Evolutionary conservation across 2,113 vertebrate genomes (phyloP).

Genomic region (Aptenodytes forsteri): DNA sequence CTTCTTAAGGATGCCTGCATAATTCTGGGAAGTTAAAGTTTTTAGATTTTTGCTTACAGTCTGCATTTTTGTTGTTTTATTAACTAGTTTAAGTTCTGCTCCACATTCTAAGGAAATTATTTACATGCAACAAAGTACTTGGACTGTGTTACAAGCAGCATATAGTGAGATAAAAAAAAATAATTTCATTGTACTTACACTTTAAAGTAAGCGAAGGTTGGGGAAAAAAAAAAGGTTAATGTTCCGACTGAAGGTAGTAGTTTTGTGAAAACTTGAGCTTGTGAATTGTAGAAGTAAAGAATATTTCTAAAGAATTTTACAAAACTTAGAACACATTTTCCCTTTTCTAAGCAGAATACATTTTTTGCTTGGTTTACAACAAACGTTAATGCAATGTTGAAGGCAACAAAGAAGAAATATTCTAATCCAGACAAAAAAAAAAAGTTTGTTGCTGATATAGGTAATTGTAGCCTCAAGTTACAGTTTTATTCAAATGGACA

Average conservation of each 20-base stretch:
- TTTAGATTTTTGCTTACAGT: background rate
- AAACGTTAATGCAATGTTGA: background rate
- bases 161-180: background rate
- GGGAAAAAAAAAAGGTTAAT: background rate
- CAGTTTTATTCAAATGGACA: background rate
- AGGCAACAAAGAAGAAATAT: background rate
- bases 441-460: background rate
- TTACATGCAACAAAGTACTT: background rate
- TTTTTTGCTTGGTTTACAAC: background rate
- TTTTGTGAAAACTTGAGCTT: background rate
- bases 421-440: background rate
- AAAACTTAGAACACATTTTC: background rate
- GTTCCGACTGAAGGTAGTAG: rapidly evolving
- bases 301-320: background rate
- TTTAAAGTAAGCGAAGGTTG: background rate
- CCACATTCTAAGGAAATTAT: background rate
- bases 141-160: background rate
- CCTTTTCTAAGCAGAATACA: background rate
- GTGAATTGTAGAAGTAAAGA: background rate
- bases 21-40: background rate
- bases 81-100: background rate
- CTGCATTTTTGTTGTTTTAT: background rate
- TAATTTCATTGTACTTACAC: background rate
- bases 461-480: background rate
- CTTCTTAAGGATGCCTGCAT: background rate